Conservation (phyloP, 2,113 vertebrate genomes). For the Rhinolophus sinicus region DNA sequence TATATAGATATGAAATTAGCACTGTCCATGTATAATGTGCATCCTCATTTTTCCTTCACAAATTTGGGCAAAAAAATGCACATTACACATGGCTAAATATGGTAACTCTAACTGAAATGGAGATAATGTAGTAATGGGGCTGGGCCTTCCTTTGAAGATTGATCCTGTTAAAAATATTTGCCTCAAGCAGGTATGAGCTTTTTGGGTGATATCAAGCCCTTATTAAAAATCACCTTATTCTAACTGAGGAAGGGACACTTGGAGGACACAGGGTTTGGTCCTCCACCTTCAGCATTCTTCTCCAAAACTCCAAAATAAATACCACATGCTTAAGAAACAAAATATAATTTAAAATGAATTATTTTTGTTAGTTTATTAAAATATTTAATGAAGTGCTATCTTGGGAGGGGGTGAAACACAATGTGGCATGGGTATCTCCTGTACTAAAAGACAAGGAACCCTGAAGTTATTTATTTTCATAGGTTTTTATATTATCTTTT, state of each 20-base stretch:
- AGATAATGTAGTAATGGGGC: neutral
- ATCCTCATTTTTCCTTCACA: no score
- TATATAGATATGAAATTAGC: no score
- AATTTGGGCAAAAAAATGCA: no score
- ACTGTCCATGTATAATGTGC: no score
- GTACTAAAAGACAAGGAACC: neutral
- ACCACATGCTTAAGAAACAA: neutral
- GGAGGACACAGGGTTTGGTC: neutral
- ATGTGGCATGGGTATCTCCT: neutral
- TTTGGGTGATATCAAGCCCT: neutral
- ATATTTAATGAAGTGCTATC: neutral
- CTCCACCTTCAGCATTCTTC: neutral
- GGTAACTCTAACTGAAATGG: neutral
- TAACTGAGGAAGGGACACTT: neutral
- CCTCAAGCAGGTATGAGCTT: neutral
- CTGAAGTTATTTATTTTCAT: neutral
- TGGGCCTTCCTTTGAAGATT: fast-evolving
- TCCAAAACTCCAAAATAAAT: neutral
- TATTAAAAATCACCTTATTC: neutral
- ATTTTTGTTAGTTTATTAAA: neutral
- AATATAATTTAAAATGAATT: neutral
- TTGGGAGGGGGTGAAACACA: neutral
- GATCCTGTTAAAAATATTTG: neutral
- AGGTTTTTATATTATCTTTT: neutral
- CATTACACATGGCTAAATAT: no score